Evolutionary conservation across 2,797 vertebrate genomes (phyloP), one percentile per base, ranked within the genome.

Genomic region (Alcedo quadribrachys): DNA sequence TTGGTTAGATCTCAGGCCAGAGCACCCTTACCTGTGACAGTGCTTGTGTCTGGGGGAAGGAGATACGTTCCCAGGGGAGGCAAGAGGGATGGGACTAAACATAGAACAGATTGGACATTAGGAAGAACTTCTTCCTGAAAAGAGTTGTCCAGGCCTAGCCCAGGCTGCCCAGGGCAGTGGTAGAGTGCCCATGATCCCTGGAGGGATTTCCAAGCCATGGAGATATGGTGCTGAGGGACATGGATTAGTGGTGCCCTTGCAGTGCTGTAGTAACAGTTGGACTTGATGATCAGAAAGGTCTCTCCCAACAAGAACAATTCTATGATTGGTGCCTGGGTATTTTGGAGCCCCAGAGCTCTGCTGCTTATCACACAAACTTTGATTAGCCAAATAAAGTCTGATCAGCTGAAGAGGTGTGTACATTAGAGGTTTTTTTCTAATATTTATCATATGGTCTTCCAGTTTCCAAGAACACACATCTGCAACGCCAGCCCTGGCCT

Each of bases 1-100:
- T 35, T 0, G 1, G 60, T 46, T 40, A 2, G 46, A 48, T 22
- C 22, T 50, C 12, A 4, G 25, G 30, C 6, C 53, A 22, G 65
- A 61, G 60, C 35, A 45, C 15, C 25, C 30, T 55, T 4, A 8
- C 5, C 50, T 2, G 0, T 3, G 3, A 42, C 5, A 0, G 30
- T 6, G 42, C 62, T 9, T 1, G 2, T n/a, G n/a, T 19, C 25
- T 1, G 6, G 61, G 42, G 5, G 66, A 4, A 27, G n/a, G 71
- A 55, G 32, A 5, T 78, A 57, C 57, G n/a, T n/a, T 22, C 24
- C 2, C 30, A 1, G 51, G n/a, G 20, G 21, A 15, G 27, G 28
- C 0, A 1, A 53, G 55, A 74, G 37, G 61, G 67, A 17, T 12
- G 48, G 20, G 54, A 15, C 53, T 1, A 0, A 42, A 9, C 17